Base-by-base conservation (phyloP, 1,140 invertebrate species). In the Aphis gossypii region DNA sequence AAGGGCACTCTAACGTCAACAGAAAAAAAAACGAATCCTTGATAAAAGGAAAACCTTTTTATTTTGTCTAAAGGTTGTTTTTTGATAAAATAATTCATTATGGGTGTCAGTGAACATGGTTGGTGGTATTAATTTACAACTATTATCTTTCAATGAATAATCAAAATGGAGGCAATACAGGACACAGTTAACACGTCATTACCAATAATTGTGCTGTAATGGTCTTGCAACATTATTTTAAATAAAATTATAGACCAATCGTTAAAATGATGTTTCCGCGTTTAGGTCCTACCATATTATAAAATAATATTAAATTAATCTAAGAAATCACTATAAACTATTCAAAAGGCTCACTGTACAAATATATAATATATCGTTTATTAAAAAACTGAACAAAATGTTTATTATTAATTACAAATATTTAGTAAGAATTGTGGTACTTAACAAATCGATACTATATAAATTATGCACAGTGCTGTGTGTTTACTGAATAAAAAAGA, bases 31-130 rank as follows among this genome's bases (percentile, higher is more conserved):
- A 89, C n/a, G 8, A 38, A 30, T 89, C 21, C 46, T 41, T 18
- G 87, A 89, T 35, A 54, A 89, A 54, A 54, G 21, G 7, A 38
- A 89, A 54, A 54, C 48, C 51, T 89, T 89, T 87, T 87, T 87
- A 87, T 44, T 46, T 84, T 84, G 23, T 41, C 8, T 30, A 84
- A 84, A 44, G 83, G 83, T 84, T 44, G 83, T 41, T 44, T 84
- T 76, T n/a, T 30, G 14, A 18, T 76, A n/a, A 76, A 84, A 84
- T 30, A 84, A 84, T 84, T 38, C 38, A 44, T 84, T 41, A 25
- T 14, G 23, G 21, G 83, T 9, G 9, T 9, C 23, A 11, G 23
- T 84, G 9, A 84, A 84, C 23, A 84, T 11, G 38, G 2, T 9
- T 4, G 18, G 5, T 30, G 41, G 41, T 44, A 44, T 44, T 84